Evolutionary conservation across 2,113 vertebrate species (phyloP).

Genomic region (Illadopsis cleaveri): DNA sequence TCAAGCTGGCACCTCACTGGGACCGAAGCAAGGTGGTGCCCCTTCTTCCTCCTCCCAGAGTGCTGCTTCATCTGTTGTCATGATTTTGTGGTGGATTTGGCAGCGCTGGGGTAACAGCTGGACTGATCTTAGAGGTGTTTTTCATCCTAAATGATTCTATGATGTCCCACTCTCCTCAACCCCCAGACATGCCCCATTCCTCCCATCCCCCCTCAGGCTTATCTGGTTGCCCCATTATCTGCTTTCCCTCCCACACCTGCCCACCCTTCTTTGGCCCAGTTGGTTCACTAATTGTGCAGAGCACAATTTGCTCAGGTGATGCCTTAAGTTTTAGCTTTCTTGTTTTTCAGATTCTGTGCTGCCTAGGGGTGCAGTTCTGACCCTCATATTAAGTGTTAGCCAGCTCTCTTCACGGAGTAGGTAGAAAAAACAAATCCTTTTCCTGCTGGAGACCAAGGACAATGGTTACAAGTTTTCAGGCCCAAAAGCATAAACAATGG

Average conservation of each 20-base stretch:
- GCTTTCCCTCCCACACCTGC: neutral
- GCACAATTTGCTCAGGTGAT: fast-evolving
- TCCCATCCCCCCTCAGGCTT: neutral
- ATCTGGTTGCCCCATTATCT: too few species aligned
- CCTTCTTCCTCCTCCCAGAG: neutral
- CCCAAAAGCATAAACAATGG: neutral
- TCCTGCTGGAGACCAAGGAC: neutral
- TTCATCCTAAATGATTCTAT: neutral
- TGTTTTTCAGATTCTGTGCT: neutral
- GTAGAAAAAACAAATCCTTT: neutral
- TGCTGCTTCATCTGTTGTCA: fast-evolving
- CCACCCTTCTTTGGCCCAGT: neutral
- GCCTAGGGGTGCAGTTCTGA: neutral
- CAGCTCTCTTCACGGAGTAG: neutral
- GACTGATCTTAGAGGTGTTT: neutral
- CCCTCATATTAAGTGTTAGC: neutral
- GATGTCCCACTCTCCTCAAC: fast-evolving
- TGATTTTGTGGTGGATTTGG: neutral
- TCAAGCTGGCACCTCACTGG: neutral
- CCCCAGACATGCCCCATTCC: too few species aligned
- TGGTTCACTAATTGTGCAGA: neutral
- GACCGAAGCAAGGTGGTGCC: fast-evolving
- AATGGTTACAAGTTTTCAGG: neutral
- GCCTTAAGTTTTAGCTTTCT: neutral
- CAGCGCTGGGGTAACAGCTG: neutral